These are phyloP conservation scores for Lepidocyrtinus sp. DNA, from an alignment of 2,888 invertebrate species.

Conservation along the genomic window DNA sequence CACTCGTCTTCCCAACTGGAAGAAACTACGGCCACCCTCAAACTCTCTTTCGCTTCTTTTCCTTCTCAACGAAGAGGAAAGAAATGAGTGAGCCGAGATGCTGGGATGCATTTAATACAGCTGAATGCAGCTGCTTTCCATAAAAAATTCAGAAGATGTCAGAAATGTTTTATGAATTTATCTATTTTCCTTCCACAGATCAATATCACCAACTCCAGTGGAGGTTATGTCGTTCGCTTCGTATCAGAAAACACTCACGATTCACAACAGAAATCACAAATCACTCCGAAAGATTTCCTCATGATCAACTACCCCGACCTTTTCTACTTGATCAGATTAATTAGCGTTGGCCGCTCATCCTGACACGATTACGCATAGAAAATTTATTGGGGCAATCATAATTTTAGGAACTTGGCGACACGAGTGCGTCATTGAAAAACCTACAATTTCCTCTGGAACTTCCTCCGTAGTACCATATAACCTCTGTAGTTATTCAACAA, in stretches of 20 bases:
- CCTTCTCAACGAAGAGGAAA: slow-evolving; percentile 57
- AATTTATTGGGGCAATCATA: too few species aligned
- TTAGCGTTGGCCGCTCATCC: too few species aligned
- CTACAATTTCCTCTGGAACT: too few species aligned
- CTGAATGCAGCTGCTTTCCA: slow-evolving; percentile 50
- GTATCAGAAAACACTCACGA: not conserved
- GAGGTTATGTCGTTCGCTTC: not conserved
- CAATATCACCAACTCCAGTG: not conserved
- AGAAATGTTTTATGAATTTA: slow-evolving; percentile 15
- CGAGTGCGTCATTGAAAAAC: too few species aligned
- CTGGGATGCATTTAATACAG: slow-evolving; percentile 64
- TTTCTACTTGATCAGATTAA: too few species aligned
- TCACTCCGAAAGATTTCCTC: too few species aligned
- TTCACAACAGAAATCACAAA: not conserved
- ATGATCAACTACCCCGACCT: too few species aligned
- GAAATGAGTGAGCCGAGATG: slow-evolving; percentile 63
- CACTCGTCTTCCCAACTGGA: slow-evolving; percentile 41
- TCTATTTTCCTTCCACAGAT: slow-evolving; percentile 18
- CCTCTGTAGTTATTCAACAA: too few species aligned
- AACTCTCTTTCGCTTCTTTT: slow-evolving; percentile 61
- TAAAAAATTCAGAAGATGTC: slow-evolving; percentile 14
- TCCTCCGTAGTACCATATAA: too few species aligned
- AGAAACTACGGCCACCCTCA: slow-evolving; percentile 37
- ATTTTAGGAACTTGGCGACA: too few species aligned
- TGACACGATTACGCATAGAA: too few species aligned